phyloP scores from a whole-genome alignment of 2,113 vertebrate genomes.

The Otolemur garnettii region DNA sequence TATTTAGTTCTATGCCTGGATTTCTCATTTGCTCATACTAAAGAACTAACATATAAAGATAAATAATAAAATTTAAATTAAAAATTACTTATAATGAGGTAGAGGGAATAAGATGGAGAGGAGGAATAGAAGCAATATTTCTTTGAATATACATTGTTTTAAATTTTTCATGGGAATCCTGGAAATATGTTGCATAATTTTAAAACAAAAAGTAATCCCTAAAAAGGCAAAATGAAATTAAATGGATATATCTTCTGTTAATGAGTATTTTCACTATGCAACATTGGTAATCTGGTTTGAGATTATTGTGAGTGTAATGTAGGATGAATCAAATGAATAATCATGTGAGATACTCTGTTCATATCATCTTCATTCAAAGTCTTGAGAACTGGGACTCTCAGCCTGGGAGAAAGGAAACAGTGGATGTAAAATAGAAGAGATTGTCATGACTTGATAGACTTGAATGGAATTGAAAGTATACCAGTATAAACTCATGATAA shows the following conservation, averaged over 20 bases:
- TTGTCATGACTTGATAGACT: neutral
- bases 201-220: neutral
- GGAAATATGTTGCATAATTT: slow-evolving; percentile 32
- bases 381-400: neutral
- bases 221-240: slow-evolving; percentile 47
- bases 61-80: neutral
- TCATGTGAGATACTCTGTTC: slow-evolving; percentile 4
- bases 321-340: neutral
- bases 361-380: neutral
- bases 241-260: neutral
- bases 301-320: neutral
- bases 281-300: slow-evolving; percentile 13
- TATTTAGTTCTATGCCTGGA: neutral
- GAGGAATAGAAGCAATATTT: neutral
- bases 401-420: neutral
- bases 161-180: neutral
- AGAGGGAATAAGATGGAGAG: neutral
- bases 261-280: slow-evolving; percentile 8
- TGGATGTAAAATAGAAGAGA: neutral
- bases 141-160: neutral
- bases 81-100: neutral
- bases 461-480: neutral
- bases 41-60: neutral
- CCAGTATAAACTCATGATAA: neutral
- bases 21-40: neutral